Conservation (phyloP, 2,888 invertebrate genomes). For the Xanthorhoe spadicearia region DNA sequence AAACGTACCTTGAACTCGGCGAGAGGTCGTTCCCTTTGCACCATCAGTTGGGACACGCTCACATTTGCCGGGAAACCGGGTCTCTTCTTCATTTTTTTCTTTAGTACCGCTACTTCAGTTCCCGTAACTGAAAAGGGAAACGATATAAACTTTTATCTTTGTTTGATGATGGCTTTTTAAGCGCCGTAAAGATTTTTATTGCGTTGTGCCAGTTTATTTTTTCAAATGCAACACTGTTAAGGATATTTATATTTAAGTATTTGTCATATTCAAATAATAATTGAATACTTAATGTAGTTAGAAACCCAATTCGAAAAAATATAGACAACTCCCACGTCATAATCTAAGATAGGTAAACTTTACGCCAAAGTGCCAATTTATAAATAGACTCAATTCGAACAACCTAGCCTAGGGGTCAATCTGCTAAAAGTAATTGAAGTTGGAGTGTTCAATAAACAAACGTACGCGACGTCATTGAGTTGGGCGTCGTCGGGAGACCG, state of each 20-base stretch:
- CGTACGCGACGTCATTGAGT: slow-evolving; percentile 54
- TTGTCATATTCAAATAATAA: background rate
- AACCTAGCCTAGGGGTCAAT: slow-evolving; percentile 39
- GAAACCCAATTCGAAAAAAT: background rate
- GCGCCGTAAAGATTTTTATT: slow-evolving; percentile 20
- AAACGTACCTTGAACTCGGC: slow-evolving; percentile 78
- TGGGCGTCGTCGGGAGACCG: slow-evolving; percentile 61
- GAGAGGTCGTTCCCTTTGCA: slow-evolving; percentile 86
- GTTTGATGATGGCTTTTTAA: slow-evolving; percentile 36
- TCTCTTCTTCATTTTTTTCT: slow-evolving; percentile 88
- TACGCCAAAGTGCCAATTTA: slow-evolving; percentile 16
- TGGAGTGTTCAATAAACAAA: slow-evolving; percentile 45
- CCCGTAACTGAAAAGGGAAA: slow-evolving; percentile 59
- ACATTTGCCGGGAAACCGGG: slow-evolving; percentile 85
- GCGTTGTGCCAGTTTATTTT: slow-evolving; percentile 4
- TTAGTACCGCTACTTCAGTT: slow-evolving; percentile 76
- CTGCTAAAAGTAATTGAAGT: slow-evolving; percentile 46
- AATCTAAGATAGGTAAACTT: slow-evolving; percentile 1
- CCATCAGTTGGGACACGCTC: slow-evolving; percentile 87
- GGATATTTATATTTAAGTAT: background rate
- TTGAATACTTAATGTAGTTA: background rate
- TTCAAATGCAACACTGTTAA: slow-evolving; percentile 2
- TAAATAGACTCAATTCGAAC: slow-evolving; percentile 35
- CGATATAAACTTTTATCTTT: slow-evolving; percentile 31
- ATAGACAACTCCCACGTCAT: background rate